These are phyloP conservation scores for Xylocampa areola DNA, from an alignment of 2,888 invertebrate genomes.

Conservation along the genomic window DNA sequence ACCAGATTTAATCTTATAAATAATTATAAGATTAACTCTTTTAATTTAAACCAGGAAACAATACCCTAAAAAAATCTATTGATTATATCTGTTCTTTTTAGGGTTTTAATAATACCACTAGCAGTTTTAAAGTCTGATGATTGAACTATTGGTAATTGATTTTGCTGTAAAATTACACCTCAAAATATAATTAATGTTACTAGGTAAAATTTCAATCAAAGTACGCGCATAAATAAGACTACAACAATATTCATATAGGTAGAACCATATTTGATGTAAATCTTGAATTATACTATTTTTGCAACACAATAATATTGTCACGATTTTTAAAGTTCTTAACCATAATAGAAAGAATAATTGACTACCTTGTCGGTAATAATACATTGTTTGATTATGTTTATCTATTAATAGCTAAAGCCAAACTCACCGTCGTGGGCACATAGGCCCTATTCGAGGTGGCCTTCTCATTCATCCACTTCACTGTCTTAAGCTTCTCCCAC, in stretches of 20 bases:
- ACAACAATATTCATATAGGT: background rate
- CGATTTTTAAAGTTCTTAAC: background rate
- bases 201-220: too few relatives aligned
- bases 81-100: too few relatives aligned
- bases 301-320: background rate
- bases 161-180: too few relatives aligned
- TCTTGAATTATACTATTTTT: background rate
- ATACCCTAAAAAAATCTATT: too few relatives aligned
- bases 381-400: conserved; percentile 16
- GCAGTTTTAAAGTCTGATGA: too few relatives aligned
- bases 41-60: too few relatives aligned
- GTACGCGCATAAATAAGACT: too few relatives aligned
- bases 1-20: too few relatives aligned
- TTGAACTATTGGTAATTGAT: too few relatives aligned
- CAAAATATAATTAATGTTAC: too few relatives aligned
- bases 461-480: conserved; percentile 95
- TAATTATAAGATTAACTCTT: too few relatives aligned
- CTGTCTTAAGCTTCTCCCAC: conserved; percentile 82
- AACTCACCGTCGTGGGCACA: conserved; percentile 92
- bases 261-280: background rate
- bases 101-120: too few relatives aligned
- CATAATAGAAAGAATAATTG: conserved; percentile 11
- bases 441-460: conserved; percentile 94
- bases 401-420: conserved; percentile 24
- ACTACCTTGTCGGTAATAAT: background rate